Conservation (phyloP, 2,888 invertebrate species). For the Coremacera marginata region DNA sequence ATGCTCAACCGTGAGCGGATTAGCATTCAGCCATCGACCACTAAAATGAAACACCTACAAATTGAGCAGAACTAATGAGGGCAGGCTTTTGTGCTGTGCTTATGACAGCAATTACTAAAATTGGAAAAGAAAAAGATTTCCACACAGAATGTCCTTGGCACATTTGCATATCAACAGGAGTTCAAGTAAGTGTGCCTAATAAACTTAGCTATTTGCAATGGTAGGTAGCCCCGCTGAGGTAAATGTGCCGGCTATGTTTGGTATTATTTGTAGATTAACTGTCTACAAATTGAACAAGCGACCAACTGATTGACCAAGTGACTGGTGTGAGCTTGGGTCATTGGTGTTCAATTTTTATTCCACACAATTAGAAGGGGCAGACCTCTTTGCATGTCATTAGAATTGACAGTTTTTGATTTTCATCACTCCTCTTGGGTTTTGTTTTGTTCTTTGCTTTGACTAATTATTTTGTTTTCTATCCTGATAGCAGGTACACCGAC, state of each 20-base stretch:
- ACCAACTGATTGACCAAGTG: neutral
- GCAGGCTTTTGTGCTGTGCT: slow-evolving; percentile 19
- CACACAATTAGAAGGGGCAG: too few species aligned
- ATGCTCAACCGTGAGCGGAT: slow-evolving; percentile 36
- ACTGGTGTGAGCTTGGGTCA: neutral
- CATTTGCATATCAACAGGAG: slow-evolving; percentile 56
- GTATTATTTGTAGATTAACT: neutral
- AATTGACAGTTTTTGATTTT: neutral
- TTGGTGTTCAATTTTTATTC: too few species aligned
- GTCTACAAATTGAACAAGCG: neutral
- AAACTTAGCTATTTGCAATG: neutral
- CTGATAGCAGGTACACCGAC: slow-evolving; percentile 68
- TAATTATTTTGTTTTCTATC: slow-evolving; percentile 11
- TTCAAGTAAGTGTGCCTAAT: neutral
- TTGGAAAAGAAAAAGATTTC: slow-evolving; percentile 44
- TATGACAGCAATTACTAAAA: neutral
- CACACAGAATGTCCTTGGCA: slow-evolving; percentile 61
- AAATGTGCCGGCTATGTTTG: neutral
- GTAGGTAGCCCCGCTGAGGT: neutral
- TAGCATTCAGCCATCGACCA: slow-evolving; percentile 33
- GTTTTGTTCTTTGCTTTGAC: slow-evolving; percentile 21
- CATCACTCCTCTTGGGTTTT: neutral
- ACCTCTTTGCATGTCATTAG: too few species aligned
- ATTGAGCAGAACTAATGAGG: slow-evolving; percentile 45
- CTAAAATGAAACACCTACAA: slow-evolving; percentile 29